Conservation (phyloP, 2,888 invertebrate species). For the Toxonevra muliebris region DNA sequence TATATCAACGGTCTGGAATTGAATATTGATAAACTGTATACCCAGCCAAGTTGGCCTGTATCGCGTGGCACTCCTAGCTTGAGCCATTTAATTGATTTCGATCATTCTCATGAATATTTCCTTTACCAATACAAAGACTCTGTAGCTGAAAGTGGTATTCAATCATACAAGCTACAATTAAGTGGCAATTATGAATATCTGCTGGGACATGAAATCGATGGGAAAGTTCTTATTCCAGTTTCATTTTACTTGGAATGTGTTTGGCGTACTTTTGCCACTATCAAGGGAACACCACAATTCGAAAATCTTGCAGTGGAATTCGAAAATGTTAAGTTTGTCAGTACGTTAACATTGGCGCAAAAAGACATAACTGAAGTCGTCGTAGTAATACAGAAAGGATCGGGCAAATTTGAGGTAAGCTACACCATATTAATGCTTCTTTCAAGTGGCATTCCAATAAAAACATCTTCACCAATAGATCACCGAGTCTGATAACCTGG, state of each 20-base stretch:
- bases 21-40: slow-evolving; percentile 78
- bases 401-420: slow-evolving; percentile 70
- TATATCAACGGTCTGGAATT: slow-evolving; percentile 80
- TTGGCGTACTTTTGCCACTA: slow-evolving; percentile 79
- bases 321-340: slow-evolving; percentile 81
- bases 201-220: slow-evolving; percentile 84
- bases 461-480: slow-evolving; percentile 64
- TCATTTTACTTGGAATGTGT: slow-evolving; percentile 79
- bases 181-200: slow-evolving; percentile 76
- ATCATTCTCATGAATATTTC: slow-evolving; percentile 80
- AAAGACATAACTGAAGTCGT: slow-evolving; percentile 69
- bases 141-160: slow-evolving; percentile 76
- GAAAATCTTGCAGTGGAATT: slow-evolving; percentile 78
- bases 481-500: slow-evolving; percentile 74
- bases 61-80: slow-evolving; percentile 85
- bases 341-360: slow-evolving; percentile 82
- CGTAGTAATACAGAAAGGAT: slow-evolving; percentile 71
- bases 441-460: neutral
- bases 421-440: slow-evolving; percentile 6
- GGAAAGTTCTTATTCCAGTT: slow-evolving; percentile 76
- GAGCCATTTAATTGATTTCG: slow-evolving; percentile 82
- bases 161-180: slow-evolving; percentile 70
- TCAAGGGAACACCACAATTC: slow-evolving; percentile 72
- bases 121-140: slow-evolving; percentile 75
- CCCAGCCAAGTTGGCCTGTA: slow-evolving; percentile 79